Conservation (phyloP, 2,113 vertebrate species). For the Tautogolabrus adspersus region DNA sequence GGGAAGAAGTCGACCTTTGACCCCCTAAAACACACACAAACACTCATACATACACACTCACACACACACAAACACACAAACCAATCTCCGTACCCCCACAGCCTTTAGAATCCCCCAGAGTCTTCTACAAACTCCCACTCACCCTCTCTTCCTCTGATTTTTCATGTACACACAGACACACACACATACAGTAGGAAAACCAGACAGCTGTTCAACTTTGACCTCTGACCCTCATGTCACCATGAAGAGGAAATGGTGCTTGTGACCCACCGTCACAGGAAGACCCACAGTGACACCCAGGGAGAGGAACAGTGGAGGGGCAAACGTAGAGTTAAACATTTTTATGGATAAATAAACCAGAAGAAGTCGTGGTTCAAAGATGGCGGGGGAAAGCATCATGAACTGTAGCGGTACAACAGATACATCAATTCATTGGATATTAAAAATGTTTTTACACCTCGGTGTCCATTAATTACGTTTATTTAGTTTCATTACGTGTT, state of each 20-base stretch:
- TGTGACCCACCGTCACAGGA: neutral
- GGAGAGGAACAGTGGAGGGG: conserved; percentile 15
- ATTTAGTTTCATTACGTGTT: too few species aligned
- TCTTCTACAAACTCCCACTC: conserved; percentile 40
- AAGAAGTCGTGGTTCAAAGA: too few species aligned
- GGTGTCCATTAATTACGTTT: too few species aligned
- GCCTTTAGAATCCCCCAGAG: neutral
- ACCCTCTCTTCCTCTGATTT: conserved; percentile 23
- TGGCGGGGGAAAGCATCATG: too few species aligned
- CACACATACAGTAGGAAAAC: neutral
- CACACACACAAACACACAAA: conserved; percentile 11
- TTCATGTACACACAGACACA: neutral
- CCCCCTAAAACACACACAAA: conserved; percentile 6
- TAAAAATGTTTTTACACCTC: too few species aligned
- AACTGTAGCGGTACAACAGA: too few species aligned
- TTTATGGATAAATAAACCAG: too few species aligned
- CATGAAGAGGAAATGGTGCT: conserved; percentile 43
- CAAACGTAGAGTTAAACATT: neutral
- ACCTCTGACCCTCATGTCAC: conserved; percentile 38
- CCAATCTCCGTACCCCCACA: neutral
- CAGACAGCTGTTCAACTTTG: conserved; percentile 49
- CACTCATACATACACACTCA: neutral
- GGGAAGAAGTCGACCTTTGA: conserved; percentile 44
- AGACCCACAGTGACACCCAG: conserved; percentile 8
- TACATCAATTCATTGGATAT: too few species aligned